phyloP scores from a whole-genome alignment of 2,888 invertebrate species.

The Polylopha cassiicola region DNA sequence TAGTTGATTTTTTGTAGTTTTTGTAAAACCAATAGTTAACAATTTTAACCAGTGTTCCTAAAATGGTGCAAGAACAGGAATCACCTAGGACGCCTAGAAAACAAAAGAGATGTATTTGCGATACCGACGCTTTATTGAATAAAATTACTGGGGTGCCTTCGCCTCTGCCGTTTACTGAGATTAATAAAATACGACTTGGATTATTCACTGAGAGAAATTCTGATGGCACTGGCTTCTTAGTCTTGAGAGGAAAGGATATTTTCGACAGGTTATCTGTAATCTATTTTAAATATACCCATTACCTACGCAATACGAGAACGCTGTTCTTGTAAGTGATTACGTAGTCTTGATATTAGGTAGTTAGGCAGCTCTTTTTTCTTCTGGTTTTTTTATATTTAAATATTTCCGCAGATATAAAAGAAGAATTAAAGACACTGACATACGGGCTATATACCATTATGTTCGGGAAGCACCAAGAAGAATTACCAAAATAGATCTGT shows the following conservation, averaged over 20 bases:
- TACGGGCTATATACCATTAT: slow-evolving; percentile 69
- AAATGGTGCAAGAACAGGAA: no score
- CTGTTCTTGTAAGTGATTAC: no score
- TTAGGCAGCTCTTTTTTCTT: no score
- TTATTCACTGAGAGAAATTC: slow-evolving; percentile 73
- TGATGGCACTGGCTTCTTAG: slow-evolving; percentile 69
- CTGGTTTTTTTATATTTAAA: no score
- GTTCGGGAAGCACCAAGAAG: slow-evolving; percentile 54
- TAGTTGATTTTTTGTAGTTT: no score
- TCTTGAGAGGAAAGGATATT: slow-evolving; percentile 72
- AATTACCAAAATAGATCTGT: slow-evolving; percentile 70
- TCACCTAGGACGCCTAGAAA: slow-evolving; percentile 20
- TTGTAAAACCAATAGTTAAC: no score
- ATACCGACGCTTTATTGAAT: slow-evolving; percentile 38
- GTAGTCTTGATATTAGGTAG: no score
- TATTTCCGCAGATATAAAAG: slow-evolving; percentile 51
- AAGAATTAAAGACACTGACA: slow-evolving; percentile 67
- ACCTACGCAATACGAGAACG: no score
- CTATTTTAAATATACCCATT: no score
- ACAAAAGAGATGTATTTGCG: slow-evolving; percentile 50
- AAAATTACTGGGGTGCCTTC: slow-evolving; percentile 42
- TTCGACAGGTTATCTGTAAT: slow-evolving; percentile 53
- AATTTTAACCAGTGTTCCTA: no score
- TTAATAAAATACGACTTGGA: slow-evolving; percentile 52
- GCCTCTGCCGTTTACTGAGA: slow-evolving; percentile 34